Base-by-base conservation (phyloP, 2,888 invertebrate species). In the Scaptomyza parva region DNA sequence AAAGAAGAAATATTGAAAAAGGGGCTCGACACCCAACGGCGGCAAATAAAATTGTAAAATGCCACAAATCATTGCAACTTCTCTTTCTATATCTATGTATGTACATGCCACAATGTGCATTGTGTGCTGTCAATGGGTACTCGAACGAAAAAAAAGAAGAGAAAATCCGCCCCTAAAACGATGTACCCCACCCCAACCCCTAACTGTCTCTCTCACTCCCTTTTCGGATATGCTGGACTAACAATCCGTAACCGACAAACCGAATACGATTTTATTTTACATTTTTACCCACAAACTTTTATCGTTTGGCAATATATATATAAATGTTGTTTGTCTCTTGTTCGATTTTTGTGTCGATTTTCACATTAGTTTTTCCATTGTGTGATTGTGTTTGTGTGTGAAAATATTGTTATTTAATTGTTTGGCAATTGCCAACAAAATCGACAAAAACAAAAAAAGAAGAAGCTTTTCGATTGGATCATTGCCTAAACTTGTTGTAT, bases 1-100 rank as follows among this genome's bases (percentile, higher is more conserved):
- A n/a, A n/a, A 50, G 33, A 45, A 43, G 39, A 26, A 24, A 9
- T 14, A 14, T 14, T 1, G 2, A 43, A 37, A 44, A 55, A 72
- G 63, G 76, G 69, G 66, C 68, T 64, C 66, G 70, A 62, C 67
- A 17, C 33, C 50, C 59, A 39, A 45, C 51, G 53, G 70, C 71
- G 66, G 78, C 84, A 84, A 76, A 82, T 84, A 76, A 76, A 84
- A 82, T 86, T 76, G 76, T 79, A 77, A 76, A 86, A 86, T 82
- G 76, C 86, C 78, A 87, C 88, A 87, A 87, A 87, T 88, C 88
- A 87, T 86, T 82, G 76, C 67, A 72, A 69, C 71, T 70, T 69
- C 68, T 28, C 30, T 30, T 12, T 2, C 9, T 33, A 28, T 11
- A 28, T 14, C 37, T 37, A n/a, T n/a, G 3, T 75, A 54, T 66